These are phyloP conservation scores for Philhelius pedissequus DNA, from an alignment of 2,888 invertebrate species.

Conservation along the genomic window DNA sequence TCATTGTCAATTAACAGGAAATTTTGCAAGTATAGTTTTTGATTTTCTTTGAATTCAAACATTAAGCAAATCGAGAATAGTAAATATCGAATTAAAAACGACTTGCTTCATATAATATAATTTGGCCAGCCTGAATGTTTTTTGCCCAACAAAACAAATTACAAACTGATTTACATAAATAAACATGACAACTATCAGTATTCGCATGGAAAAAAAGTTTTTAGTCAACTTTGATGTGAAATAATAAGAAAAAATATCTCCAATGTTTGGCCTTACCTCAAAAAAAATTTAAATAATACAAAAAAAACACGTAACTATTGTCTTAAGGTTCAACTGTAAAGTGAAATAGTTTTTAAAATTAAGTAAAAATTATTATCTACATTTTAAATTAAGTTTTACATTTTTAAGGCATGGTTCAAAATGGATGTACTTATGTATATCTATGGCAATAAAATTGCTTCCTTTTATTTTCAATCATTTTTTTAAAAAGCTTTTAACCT, in stretches of 20 bases:
- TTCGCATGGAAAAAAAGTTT: not conserved
- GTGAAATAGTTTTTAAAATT: not conserved
- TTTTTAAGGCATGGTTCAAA: not conserved
- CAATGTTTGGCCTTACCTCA: slow-evolving; percentile 65
- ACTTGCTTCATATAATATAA: too few species aligned
- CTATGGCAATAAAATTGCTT: not conserved
- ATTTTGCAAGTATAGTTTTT: too few species aligned
- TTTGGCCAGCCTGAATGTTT: too few species aligned
- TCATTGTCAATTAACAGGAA: too few species aligned
- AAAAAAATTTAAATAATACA: not conserved
- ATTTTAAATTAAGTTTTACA: not conserved
- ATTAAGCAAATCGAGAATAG: too few species aligned
- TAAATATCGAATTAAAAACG: too few species aligned
- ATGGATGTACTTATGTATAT: not conserved
- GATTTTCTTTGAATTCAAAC: too few species aligned
- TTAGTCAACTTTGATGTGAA: slow-evolving; percentile 38
- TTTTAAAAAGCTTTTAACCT: not conserved
- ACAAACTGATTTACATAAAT: too few species aligned
- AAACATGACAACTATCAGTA: slow-evolving; percentile 2
- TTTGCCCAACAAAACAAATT: too few species aligned
- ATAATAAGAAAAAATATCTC: slow-evolving; percentile 41
- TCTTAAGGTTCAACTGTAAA: slow-evolving; percentile 25
- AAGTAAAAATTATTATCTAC: not conserved
- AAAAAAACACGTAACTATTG: not conserved
- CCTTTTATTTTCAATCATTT: not conserved